Base-by-base conservation (phyloP, 2,113 vertebrate genomes). In the Charina bottae region DNA sequence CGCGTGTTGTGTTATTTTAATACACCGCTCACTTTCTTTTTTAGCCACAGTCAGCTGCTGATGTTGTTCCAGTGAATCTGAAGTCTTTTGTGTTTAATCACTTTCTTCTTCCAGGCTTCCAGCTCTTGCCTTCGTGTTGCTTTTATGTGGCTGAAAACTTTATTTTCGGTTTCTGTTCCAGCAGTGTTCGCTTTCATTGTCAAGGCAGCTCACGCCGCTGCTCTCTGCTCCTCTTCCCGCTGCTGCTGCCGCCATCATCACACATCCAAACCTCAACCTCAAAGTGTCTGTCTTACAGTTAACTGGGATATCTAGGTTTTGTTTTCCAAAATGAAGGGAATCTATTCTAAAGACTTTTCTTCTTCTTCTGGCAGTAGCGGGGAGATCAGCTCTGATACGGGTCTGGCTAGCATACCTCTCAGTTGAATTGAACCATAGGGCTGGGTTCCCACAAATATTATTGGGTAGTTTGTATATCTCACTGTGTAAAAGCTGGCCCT, bases 101-200 rank as follows among this genome's bases (percentile, higher is more conserved):
- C 54, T 42, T 19, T 84, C n/a, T 21, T 60, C 72, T 53, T 89
- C 78, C 12, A 92, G 91, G 91, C 1, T 62, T 33, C 68, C 9
- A 1, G 56, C 46, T 84, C 2, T 92, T 60, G 21, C 46, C 86
- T 84, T 62, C 46, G 6, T 92, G 87, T 53, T 55, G 78, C 49
- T 64, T 92, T 78, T 62, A 33, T 84, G n/a, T 89, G 21, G 62
- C 53, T 28, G 33, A 46, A 9, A 68, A 46, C 49, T 55, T 85
- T 54, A 8, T 62, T 86, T 91, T 54, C 91, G 42, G 46, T 62
- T 89, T 55, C 72, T 49, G 85, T 90, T 26, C 58, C 90, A 83
- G 90, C 49, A 83, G 12, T 92, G 56, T 89, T 55, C 46, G 87
- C 87, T 92, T 89, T 59, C 17, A 4, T 7, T 59, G 33, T 84